These are phyloP conservation scores for Cremastinae sp. DNA, from an alignment of 2,888 invertebrate species.

Conservation along the genomic window DNA sequence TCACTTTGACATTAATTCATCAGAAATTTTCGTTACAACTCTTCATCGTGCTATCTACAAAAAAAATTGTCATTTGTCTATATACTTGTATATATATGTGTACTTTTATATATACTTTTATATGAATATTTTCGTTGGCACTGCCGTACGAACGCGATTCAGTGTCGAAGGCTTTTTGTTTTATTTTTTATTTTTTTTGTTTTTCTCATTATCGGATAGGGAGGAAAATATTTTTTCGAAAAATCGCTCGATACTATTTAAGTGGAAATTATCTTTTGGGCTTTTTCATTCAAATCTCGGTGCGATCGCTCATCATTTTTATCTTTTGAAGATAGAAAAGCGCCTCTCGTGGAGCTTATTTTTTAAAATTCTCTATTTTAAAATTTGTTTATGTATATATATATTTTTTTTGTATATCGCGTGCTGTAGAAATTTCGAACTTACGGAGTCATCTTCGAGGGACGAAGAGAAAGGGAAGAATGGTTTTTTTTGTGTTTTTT, in stretches of 20 bases:
- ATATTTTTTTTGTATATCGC: no score
- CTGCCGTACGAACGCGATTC: conserved; percentile 26
- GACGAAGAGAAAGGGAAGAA: neutral
- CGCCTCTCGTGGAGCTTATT: conserved; percentile 1
- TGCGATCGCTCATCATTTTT: neutral
- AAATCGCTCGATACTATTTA: no score
- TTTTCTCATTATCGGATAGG: no score
- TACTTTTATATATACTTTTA: conserved; percentile 24
- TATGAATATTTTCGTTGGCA: conserved; percentile 36
- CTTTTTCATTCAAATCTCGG: conserved; percentile 17
- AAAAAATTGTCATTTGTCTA: conserved; percentile 36
- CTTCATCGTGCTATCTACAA: conserved; percentile 66
- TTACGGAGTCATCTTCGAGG: conserved; percentile 34
- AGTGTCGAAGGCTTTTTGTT: conserved; percentile 2
- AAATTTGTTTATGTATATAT: conserved; percentile 42
- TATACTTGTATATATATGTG: conserved; percentile 49
- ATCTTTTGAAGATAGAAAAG: conserved; percentile 44
- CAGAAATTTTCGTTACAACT: conserved; percentile 65
- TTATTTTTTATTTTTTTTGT: no score
- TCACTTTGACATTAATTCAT: conserved; percentile 66
- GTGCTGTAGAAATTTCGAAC: conserved; percentile 55
- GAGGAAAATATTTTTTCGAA: conserved; percentile 28
- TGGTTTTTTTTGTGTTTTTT: no score
- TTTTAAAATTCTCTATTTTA: conserved; percentile 18
- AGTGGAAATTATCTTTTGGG: no score